phyloP scores from a whole-genome alignment of 92 coral and sea anemone genomes.

The Palythoa grandis region DNA sequence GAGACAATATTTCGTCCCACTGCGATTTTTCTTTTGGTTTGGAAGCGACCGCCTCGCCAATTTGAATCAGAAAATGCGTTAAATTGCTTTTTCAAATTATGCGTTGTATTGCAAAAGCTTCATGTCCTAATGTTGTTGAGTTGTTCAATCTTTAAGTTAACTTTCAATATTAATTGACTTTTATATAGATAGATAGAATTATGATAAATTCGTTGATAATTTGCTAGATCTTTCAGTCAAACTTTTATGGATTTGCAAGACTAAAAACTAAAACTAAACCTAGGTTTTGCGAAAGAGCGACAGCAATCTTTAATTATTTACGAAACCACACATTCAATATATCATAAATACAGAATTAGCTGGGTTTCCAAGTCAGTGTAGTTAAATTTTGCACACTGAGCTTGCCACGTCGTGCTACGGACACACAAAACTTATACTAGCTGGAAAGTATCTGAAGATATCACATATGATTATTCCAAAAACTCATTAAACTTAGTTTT shows the following conservation, averaged over 20 bases:
- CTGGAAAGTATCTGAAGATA: not conserved
- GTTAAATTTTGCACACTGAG: not conserved
- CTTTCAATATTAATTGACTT: not conserved
- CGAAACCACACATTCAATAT: not conserved
- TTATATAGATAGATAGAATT: not conserved
- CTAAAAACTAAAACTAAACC: not conserved
- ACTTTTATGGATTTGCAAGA: not conserved
- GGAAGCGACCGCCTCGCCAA: not conserved
- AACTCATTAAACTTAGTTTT: not conserved
- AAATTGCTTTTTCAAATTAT: constrained; percentile 5
- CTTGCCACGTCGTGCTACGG: not conserved
- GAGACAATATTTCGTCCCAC: not conserved
- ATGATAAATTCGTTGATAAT: no score
- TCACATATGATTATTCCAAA: not conserved
- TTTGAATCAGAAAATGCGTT: not conserved
- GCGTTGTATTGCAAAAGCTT: not conserved
- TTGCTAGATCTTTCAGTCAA: no score
- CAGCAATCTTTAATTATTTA: not conserved
- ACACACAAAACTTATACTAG: not conserved
- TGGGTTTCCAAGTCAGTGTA: not conserved
- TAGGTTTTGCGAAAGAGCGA: not conserved
- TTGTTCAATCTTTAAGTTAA: not conserved
- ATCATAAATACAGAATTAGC: not conserved
- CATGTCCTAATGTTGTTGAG: no score
- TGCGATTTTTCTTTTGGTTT: not conserved